Evolutionary conservation across 2,888 invertebrate species (phyloP).

Genomic region (Pocota personata): DNA sequence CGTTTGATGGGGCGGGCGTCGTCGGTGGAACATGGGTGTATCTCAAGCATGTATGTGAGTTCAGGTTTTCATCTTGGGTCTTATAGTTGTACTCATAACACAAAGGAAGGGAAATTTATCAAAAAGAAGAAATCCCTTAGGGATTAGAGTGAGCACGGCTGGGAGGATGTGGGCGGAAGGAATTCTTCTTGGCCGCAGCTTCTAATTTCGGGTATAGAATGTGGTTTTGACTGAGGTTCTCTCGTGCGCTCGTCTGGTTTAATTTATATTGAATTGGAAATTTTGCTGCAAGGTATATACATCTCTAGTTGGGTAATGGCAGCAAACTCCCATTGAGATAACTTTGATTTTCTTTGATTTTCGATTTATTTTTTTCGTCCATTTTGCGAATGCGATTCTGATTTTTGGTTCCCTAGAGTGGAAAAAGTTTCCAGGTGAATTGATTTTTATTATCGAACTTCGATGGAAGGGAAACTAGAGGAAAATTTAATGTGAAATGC

Average conservation of each 20-base stretch:
- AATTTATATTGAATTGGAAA: slow-evolving; percentile 71
- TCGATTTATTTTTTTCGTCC: slow-evolving; percentile 1
- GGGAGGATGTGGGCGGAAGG: slow-evolving; percentile 30
- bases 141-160: slow-evolving; percentile 3
- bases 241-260: slow-evolving; percentile 62
- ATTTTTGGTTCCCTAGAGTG: slow-evolving; percentile 16
- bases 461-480: neutral
- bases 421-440: slow-evolving; percentile 3
- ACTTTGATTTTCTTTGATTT: slow-evolving; percentile 48
- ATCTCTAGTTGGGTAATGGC: neutral
- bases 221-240: slow-evolving; percentile 67
- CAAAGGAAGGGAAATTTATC: slow-evolving; percentile 68
- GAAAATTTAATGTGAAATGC: neutral
- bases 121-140: slow-evolving; percentile 59
- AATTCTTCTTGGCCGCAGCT: slow-evolving; percentile 70
- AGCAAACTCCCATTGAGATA: neutral
- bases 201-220: slow-evolving; percentile 71
- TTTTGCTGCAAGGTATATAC: slow-evolving; percentile 44
- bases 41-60: slow-evolving; percentile 14
- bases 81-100: slow-evolving; percentile 70
- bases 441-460: neutral
- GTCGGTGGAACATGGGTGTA: neutral
- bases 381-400: slow-evolving; percentile 22
- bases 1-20: neutral
- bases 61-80: slow-evolving; percentile 50